Evolutionary conservation across 2,888 invertebrate species (phyloP), one percentile per base, ranked within the genome.

Genomic region (Oeneis ivallda): DNA sequence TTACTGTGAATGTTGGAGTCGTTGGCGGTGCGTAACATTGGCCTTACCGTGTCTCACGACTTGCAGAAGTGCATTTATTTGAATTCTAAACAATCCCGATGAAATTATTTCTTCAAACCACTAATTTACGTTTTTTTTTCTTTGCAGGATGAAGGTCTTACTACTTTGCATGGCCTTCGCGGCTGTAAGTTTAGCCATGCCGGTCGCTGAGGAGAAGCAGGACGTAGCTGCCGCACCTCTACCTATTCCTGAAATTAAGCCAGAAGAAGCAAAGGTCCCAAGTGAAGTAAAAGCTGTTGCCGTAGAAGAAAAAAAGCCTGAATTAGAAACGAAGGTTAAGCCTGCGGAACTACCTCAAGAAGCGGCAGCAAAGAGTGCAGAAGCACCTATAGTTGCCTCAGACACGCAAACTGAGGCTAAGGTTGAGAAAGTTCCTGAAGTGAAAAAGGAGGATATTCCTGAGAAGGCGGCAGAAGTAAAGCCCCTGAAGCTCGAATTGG

Each of bases 61-160:
- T 86, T 82, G 75, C 76, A 82, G 79, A 84, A 83, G 84, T 86
- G 83, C 83, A 82, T 80, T 81, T 72, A 82, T 80, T 80, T 72
- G 72, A 78, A 77, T 79, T 77, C 71, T 77, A 74, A 75, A 74
- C 76, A 76, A 79, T 78, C 71, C 71, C 69, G 70, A 66, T 71
- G 70, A 69, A 70, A 81, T 83, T 82, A 80, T 78, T 75, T 71
- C 62, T 63, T 70, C 73, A 78, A 76, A 84, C 81, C 81, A 80
- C 84, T 89, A 84, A 87, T 82, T 67, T 64, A 67, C 80, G 82
- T 83, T 79, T 75, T 74, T 65, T 75, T 74, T 65, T 79, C 76
- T 83, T 91, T 92, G 70, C 92, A 94, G 94, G 88, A 95, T 94
- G 94, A 94, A 94, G 92, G 86, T 94, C 80, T 88, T 94, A 82